Conservation (phyloP, 2,797 vertebrate genomes). For the Tiaroga cobitis region DNA sequence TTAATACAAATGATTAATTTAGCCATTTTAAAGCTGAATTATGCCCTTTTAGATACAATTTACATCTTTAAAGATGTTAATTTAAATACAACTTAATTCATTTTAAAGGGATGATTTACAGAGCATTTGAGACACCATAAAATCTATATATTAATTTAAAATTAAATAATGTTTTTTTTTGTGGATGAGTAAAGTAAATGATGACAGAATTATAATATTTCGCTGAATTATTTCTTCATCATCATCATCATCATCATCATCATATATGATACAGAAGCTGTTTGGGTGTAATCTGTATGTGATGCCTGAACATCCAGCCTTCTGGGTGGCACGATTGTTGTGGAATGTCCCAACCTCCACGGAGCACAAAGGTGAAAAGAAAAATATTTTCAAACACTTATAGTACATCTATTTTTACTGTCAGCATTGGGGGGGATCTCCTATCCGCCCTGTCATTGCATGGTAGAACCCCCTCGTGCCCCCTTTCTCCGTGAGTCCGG, state of each 20-base stretch:
- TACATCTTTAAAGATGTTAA: neutral
- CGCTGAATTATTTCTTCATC: neutral
- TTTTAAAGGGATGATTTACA: neutral
- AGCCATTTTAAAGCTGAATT: neutral
- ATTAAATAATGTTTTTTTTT: neutral
- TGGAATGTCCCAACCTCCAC: constrained; percentile 36
- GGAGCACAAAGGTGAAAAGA: constrained; percentile 15
- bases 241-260: too few species aligned
- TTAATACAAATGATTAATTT: neutral
- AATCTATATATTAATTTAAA: neutral
- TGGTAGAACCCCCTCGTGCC: constrained; percentile 26
- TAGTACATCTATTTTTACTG: constrained; percentile 50
- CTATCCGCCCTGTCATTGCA: constrained; percentile 44
- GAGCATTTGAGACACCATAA: neutral
- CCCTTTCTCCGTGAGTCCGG: constrained; percentile 63
- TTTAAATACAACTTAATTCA: neutral
- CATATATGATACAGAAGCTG: neutral
- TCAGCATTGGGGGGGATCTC: constrained; percentile 35
- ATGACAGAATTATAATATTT: neutral
- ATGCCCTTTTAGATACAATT: neutral
- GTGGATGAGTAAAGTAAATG: neutral
- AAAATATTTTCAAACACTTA: constrained; percentile 41
- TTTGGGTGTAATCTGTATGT: neutral
- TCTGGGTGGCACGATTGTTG: constrained; percentile 9
- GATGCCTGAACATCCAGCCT: neutral